Percentiles rank a stretch among this genome's conserved stretches.
Conservation (phyloP, 2,113 vertebrate species). For the Seriola dumerili region DNA sequence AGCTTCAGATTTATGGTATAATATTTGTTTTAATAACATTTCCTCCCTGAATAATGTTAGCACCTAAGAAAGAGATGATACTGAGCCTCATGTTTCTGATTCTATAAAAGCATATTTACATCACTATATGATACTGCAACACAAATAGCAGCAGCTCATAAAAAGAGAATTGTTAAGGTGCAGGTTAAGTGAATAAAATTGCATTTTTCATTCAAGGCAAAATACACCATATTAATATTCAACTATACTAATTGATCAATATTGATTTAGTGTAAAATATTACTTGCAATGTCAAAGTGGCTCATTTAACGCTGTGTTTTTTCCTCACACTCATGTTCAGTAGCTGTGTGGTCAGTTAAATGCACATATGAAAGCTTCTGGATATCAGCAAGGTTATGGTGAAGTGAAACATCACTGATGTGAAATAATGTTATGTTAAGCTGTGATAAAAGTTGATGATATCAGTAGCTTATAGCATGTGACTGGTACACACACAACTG, state of each 20-base stretch:
- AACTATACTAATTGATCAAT: no score
- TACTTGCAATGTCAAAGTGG: no score
- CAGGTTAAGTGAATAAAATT: neutral
- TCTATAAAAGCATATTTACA: neutral
- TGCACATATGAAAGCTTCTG: neutral
- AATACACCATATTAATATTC: no score
- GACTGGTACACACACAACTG: neutral
- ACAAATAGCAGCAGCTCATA: neutral
- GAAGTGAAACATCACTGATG: neutral
- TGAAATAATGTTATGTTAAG: neutral
- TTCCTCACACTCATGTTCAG: no score
- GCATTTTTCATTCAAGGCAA: neutral
- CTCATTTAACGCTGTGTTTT: neutral
- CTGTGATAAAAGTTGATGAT: constrained; percentile 15
- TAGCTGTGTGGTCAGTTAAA: neutral
- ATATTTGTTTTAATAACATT: neutral
- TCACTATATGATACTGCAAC: neutral
- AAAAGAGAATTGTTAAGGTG: neutral
- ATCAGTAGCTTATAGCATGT: neutral
- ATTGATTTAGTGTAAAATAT: no score
- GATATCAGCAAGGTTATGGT: neutral
- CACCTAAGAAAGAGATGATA: neutral
- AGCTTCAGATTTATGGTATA: neutral
- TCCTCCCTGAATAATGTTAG: neutral
- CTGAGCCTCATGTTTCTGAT: neutral